Evolutionary conservation across 2,797 vertebrate species (phyloP), one percentile per base, ranked within the genome.

Genomic region (Chaetophractus vellerosus): DNA sequence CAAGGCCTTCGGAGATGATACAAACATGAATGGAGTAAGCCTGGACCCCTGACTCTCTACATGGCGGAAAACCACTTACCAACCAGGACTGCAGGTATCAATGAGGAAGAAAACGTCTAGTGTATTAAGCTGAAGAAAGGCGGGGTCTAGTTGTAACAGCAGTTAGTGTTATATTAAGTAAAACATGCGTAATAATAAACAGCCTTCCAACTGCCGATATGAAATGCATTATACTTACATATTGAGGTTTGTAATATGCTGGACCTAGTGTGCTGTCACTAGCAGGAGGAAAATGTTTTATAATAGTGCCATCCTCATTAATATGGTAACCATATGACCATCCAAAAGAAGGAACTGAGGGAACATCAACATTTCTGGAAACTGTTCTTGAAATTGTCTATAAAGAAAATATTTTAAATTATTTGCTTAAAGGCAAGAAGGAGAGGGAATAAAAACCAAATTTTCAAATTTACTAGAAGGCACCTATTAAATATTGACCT

Each of bases 301-400:
- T 74, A 79, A 99, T 98, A 72, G 97, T 96, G 85, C 98, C 98
- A 92, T 98, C 93, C 28, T 97, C 93, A 45, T 97, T 97, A 96
- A 99, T 98, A 97, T 99, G 98, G 48, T 99, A 99, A 91, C 99
- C 99, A 96, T 96, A 98, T 72, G 98, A 98, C 96, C 98, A 97
- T 68, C 98, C 98, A 23, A 97, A 98, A 90, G 98, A 99, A 78
- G 99, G 99, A 97, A 99, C 98, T 92, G 98, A 99, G 74, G 98
- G 98, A 88, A 98, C 94, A 82, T 98, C 96, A 85, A 98, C 69
- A 90, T 98, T 98, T 93, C 69, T 94, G 72, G 86, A 94, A 90
- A 97, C 64, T 92, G 76, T 90, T 95, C 97, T 98, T 95, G 92
- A 92, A 87, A 89, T 81, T 94, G 95, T 98, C 98, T 97, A 23